Base-by-base conservation (phyloP, 2,113 vertebrate species). In the Atlantisia rogersi region DNA sequence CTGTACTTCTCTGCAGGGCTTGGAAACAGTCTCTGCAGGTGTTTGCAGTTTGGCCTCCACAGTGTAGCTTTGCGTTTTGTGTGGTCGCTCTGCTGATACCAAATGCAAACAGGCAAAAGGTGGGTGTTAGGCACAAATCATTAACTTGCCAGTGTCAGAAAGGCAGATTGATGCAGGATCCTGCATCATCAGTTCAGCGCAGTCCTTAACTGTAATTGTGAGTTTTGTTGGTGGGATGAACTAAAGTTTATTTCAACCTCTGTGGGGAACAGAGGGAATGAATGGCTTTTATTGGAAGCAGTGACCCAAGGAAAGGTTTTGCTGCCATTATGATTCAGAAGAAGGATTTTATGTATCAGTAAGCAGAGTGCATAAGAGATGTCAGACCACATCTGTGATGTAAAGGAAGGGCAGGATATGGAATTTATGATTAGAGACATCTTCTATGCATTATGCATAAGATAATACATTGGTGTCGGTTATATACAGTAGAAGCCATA, bases 391-490 rank as follows among this genome's bases (percentile, higher is more conserved):
- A 69, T 89, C 93, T 91, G 28, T 76, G 91, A 85, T 89, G 81
- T 78, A 93, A 90, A 90, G 78, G 77, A 89, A 94, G 63, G 62
- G 50, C 77, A 95, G 88, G 77, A 48, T 92, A 62, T 90, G 74
- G 94, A 82, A 93, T 95, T 93, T 95, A 92, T 76, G 58, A 79
- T 91, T 82, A 84, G 81, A 92, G 50, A 58, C 48, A 71, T 91
- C 94, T 83, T 92, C 76, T 79, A 86, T 96, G 95, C 88, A 92
- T 96, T 96, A 94, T 95, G 91, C 88, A 94, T 94, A 83, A 80
- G 73, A 95, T 94, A 95, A 92, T 93, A 83, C 90, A 79, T 91
- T 85, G 86, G 60, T 94, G 90, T 93, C 94, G 37, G 86, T 96
- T 94, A 86, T 92, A 75, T 86, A 88, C 80, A 93, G 92, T 78